A percentile compares a stretch with the other conserved stretches of the same genome.
Conservation (phyloP, 2,888 invertebrate species). For the Lottia scabra region DNA sequence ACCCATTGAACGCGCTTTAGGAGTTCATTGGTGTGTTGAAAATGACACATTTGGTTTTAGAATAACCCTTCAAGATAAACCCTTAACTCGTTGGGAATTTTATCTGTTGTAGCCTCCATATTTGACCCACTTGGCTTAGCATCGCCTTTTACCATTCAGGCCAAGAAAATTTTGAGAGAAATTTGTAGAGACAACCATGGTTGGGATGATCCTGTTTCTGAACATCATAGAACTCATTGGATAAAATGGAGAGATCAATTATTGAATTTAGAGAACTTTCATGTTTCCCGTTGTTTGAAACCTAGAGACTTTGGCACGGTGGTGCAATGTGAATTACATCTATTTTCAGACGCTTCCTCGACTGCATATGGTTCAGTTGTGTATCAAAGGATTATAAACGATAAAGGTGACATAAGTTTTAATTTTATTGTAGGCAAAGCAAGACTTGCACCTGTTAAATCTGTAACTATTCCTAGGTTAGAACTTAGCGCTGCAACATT, state of each 20-base stretch:
- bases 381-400: slow-evolving; percentile 8
- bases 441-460: slow-evolving; percentile 25
- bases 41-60: slow-evolving; percentile 8
- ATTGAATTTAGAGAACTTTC: neutral
- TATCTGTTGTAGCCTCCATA: slow-evolving; percentile 4
- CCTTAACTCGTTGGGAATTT: slow-evolving; percentile 1
- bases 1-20: slow-evolving; percentile 17
- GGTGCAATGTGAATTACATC: slow-evolving; percentile 8
- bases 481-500: slow-evolving; percentile 28
- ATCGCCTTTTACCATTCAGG: slow-evolving; percentile 1
- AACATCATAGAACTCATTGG: neutral
- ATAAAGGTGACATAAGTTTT: neutral
- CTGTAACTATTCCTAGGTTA: slow-evolving; percentile 26
- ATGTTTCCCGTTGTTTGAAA: neutral
- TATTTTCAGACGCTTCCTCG: slow-evolving; percentile 15
- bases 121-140: slow-evolving; percentile 15
- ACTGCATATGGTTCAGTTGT: slow-evolving; percentile 7
- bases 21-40: slow-evolving; percentile 17
- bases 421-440: slow-evolving; percentile 22
- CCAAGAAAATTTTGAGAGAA: neutral
- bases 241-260: neutral
- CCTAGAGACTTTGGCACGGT: neutral
- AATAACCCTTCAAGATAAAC: neutral
- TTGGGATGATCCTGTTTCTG: slow-evolving; percentile 2
- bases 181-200: neutral